Evolutionary conservation across 1,140 invertebrate genomes (phyloP), one percentile per base, ranked within the genome.

Genomic region (Bombus sibiricus): DNA sequence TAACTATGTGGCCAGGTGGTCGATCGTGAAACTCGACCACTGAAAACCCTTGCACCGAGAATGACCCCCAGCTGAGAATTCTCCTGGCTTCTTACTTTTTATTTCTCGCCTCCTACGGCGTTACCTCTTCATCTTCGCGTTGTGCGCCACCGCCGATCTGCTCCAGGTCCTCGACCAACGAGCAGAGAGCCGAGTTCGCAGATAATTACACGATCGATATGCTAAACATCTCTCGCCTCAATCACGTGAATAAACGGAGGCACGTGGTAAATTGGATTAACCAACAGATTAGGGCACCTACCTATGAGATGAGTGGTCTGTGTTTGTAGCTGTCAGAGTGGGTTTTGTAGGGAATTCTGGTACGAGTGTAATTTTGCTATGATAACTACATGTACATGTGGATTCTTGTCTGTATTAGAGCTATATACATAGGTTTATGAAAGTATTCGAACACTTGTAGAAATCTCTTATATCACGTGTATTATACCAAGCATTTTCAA

Each of bases 71-170:
- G 92, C 93, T 92, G 92, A 77, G 92, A 86, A 85, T 88, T 89
- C 86, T 75, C 80, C 85, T 69, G 85, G 79, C 88, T 89, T 86
- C 81, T 91, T 92, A 88, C 92, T 92, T 84, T 93, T 93, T 92
- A 93, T 92, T 89, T 90, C 86, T 81, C 89, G 85, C 92, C 92
- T 90, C 93, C 93, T 93, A 93, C 86, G 75, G 92, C 86, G 91
- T 93, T 93, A 93, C 92, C 92, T 93, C 93, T 93, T 93, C 93
- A 93, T 93, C 89, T 91, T 90, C 78, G 57, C 34, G 73, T 62
- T 43, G 53, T 80, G 77, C 76, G 64, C 15, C 25, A 13, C 39
- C 47, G 53, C 69, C 53, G 47, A 71, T 28, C 5, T 47, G 39
- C 53, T 39, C 34, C 28, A 34, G 37, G 34, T 37, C 43, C 68